Evolutionary conservation across 2,113 vertebrate species (phyloP).

Genomic region (Tamias sibiricus): DNA sequence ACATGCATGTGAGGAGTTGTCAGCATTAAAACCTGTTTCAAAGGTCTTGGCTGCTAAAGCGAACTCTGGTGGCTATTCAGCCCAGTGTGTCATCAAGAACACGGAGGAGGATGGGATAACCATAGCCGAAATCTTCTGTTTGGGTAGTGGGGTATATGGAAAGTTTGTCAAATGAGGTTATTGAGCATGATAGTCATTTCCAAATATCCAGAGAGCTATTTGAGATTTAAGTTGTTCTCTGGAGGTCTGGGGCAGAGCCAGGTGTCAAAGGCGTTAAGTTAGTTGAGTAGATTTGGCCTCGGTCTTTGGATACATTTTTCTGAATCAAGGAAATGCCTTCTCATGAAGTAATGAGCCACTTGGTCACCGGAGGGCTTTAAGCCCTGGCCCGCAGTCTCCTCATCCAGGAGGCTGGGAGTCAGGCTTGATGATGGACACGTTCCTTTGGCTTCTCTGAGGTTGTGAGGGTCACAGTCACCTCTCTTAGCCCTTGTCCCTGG

Average conservation of each 20-base stretch:
- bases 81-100: background rate
- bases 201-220: background rate
- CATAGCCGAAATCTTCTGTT: background rate
- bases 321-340: background rate
- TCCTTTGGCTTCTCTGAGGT: background rate
- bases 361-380: background rate
- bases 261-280: background rate
- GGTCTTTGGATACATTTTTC: background rate
- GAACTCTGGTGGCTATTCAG: background rate
- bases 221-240: background rate
- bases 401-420: background rate
- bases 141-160: background rate
- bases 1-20: accelerated
- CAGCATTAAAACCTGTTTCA: background rate
- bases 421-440: background rate
- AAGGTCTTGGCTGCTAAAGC: background rate
- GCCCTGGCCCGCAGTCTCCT: background rate
- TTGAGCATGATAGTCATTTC: background rate
- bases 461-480: background rate
- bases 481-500: background rate
- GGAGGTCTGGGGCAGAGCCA: background rate
- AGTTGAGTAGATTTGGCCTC: background rate
- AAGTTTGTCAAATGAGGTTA: background rate
- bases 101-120: background rate
- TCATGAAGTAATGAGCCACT: background rate